Evolutionary conservation across 92 coral and sea anemone genomes (phyloP), one percentile per base, ranked within the genome.

Genomic region (Palythoa grandiflora): DNA sequence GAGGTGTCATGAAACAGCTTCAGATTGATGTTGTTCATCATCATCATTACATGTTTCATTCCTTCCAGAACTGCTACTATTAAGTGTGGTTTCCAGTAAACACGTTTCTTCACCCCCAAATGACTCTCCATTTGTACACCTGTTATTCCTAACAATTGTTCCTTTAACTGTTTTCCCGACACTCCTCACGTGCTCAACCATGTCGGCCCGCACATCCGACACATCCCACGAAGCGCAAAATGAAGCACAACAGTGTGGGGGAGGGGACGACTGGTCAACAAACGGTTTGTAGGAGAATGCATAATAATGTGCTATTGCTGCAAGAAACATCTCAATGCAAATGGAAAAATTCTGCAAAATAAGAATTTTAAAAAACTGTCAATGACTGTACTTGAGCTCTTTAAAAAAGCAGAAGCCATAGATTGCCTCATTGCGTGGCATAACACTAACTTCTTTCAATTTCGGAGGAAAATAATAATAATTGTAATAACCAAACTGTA

Each of bases 221-320:
- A 96, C 94, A 87, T 96, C 98, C 91, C 96, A 94, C 91, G 95
- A 94, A 63, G 98, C 93, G 84, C 88, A 90, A 81, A 96, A 91
- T 21, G 98, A 94, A 50, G 98, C 92, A 83, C 98, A 96, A 86
- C 98, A 96, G 88, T 97, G 98, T 77, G 94, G 96, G 50, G 98
- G 90, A 73, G 97, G 97, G 88, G 94, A 88, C 84, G 77, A 48
- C 20, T 91, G 94, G 88, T 96, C 98, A 81, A 96, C 75, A 77
- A 86, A 96, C 35, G 98, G 98, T 79, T 92, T 92, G 89, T 96
- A 97, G 19, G 98, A 94, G 89, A 96, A 96, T 68, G 90, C 94
- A 88, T 92, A 96, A 81, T 94, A 96, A 80, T 96, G 98, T 36
- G 94, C 96, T 37, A 96, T 86, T 21, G 98, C 98, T 48, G 95